Evolutionary conservation across 2,797 vertebrate genomes (phyloP), one percentile per base, ranked within the genome.

Genomic region (Trachurus trachurus): DNA sequence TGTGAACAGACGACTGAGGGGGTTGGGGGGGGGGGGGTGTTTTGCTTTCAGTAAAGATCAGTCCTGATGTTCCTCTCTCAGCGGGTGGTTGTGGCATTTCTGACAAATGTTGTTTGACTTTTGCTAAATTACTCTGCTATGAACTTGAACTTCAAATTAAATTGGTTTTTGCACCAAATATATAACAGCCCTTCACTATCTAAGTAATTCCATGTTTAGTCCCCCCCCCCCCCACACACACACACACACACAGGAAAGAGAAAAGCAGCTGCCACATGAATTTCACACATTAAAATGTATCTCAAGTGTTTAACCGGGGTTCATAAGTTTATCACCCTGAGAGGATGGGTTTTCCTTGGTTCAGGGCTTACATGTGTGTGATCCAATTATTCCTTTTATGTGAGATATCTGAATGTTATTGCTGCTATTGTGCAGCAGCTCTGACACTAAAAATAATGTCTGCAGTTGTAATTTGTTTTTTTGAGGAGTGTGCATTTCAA

Each of bases 71-170:
- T 12, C 44, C 71, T 60, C 54, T 71, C 65, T 86, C 78, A 74
- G 65, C 19, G 66, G 76, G 29, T 29, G 45, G 12, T 54, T 53
- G 66, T 85, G 76, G 82, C 88, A 83, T 89, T 90, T 90, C 64
- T 61, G 72, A 84, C 63, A 68, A 68, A 82, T 74, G 71, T 62
- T 76, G 56, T 71, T 71, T 68, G 73, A 75, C 69, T 73, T 78
- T 59, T 60, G 59, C 63, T 80, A 60, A 87, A 76, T 88, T 50
- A 64, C 72, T 42, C 50, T 49, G 45, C 74, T 72, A 64, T 68
- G 71, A 70, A 69, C 78, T 68, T 70, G 52, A 66, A 69, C 78
- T 70, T 71, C 52, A 66, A 76, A 72, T 29, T 19, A 74, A 82
- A 79, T 66, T 56, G 26, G 29, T 53, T 80, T 61, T 45, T 26